phyloP scores from a whole-genome alignment of 2,888 invertebrate species.

The Leptinotarsa tumamoca region DNA sequence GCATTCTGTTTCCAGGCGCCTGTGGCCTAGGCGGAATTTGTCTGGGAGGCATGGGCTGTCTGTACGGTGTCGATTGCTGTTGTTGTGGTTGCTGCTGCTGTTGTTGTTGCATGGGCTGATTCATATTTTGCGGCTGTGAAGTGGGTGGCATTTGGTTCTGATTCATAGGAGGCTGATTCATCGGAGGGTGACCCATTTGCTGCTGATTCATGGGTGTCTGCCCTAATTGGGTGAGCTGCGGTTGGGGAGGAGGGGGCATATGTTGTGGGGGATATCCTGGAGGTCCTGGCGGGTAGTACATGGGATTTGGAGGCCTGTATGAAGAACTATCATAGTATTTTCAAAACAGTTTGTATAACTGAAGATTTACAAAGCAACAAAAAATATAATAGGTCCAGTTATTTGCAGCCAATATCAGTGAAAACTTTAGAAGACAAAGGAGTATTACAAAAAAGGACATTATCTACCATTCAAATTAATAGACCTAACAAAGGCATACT shows the following conservation, averaged over 20 bases:
- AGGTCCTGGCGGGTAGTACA: conserved; percentile 62
- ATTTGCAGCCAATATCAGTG: neutral
- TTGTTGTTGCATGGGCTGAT: conserved; percentile 52
- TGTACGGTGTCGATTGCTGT: conserved; percentile 32
- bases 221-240: conserved; percentile 61
- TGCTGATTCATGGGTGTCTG: conserved; percentile 63
- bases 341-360: conserved; percentile 17
- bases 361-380: neutral
- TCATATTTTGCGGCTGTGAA: conserved; percentile 49
- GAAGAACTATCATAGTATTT: conserved; percentile 50
- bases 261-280: conserved; percentile 66
- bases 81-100: conserved; percentile 29
- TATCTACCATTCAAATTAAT: too few species aligned
- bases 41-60: conserved; percentile 42
- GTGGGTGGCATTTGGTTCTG: conserved; percentile 45
- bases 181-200: conserved; percentile 53
- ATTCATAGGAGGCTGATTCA: conserved; percentile 49
- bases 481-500: too few species aligned
- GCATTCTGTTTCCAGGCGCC: conserved; percentile 53
- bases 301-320: conserved; percentile 59
- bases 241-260: conserved; percentile 58
- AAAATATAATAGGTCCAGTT: neutral
- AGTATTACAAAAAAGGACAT: too few species aligned
- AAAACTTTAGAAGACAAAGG: neutral
- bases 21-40: conserved; percentile 53